A percentile compares a stretch with the other conserved stretches of the same genome.
These are phyloP conservation scores for Drosophila ogumai DNA, from an alignment of 1,140 invertebrate genomes.

Conservation along the genomic window DNA sequence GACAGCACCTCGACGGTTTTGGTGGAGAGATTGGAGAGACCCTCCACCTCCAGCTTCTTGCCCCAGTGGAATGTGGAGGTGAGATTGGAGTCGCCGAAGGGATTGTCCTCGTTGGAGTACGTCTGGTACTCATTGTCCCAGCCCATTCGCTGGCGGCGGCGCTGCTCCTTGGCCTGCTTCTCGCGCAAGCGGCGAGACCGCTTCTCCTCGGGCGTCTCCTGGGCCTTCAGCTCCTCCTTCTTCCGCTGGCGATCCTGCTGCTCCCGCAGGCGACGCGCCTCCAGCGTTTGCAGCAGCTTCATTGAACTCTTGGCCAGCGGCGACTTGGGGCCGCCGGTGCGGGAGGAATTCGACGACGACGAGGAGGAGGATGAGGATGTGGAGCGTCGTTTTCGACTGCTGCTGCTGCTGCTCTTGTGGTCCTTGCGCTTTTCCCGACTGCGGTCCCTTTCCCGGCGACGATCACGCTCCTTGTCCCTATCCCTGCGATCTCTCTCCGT, in stretches of 20 bases:
- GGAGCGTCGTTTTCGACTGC: slow-evolving; percentile 29
- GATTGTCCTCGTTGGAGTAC: slow-evolving; percentile 99
- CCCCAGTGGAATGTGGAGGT: slow-evolving; percentile 97
- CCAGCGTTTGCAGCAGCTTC: slow-evolving; percentile 89
- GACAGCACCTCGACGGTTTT: slow-evolving; percentile 95
- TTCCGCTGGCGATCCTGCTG: slow-evolving; percentile 89
- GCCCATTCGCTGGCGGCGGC: slow-evolving; percentile 95
- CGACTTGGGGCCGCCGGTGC: neutral
- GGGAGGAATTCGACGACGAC: slow-evolving; percentile 35
- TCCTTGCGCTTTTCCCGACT: slow-evolving; percentile 7
- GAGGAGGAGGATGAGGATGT: slow-evolving; percentile 30
- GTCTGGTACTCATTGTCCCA: slow-evolving; percentile 98
- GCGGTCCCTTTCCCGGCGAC: slow-evolving; percentile 30
- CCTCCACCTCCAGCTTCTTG: slow-evolving; percentile 98
- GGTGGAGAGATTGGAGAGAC: slow-evolving; percentile 90
- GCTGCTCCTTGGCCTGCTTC: slow-evolving; percentile 96
- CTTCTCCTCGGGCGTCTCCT: slow-evolving; percentile 98
- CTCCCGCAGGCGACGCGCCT: slow-evolving; percentile 89
- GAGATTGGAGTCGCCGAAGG: slow-evolving; percentile 98
- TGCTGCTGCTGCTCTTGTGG: slow-evolving; percentile 32
- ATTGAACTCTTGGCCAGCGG: slow-evolving; percentile 74
- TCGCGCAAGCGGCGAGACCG: slow-evolving; percentile 93
- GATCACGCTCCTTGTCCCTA: slow-evolving; percentile 23
- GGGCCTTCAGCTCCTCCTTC: slow-evolving; percentile 94
- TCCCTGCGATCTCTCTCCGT: slow-evolving; percentile 32